phyloP scores from a whole-genome alignment of 2,888 invertebrate genomes.

The Bhutanitis thaidina region DNA sequence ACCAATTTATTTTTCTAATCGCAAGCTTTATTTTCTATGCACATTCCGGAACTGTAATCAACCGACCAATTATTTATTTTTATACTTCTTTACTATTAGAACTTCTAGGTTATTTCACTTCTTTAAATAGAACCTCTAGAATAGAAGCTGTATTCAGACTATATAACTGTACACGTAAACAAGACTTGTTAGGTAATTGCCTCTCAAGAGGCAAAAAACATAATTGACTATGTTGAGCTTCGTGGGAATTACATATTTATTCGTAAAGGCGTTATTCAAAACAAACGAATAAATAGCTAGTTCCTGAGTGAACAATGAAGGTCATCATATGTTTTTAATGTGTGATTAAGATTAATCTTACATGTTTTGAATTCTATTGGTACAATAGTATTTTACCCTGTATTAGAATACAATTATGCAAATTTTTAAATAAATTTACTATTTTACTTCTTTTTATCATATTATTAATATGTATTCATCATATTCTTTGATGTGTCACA shows the following conservation, averaged over 20 bases:
- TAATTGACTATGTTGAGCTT: neutral
- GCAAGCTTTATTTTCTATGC: neutral
- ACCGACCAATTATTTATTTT: constrained; percentile 32
- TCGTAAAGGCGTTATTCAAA: neutral
- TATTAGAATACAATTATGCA: too few species aligned
- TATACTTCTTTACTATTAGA: constrained; percentile 25
- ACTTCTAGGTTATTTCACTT: constrained; percentile 21
- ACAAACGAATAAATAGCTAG: neutral
- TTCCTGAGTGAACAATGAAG: neutral
- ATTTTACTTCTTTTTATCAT: too few species aligned
- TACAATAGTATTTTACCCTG: too few species aligned
- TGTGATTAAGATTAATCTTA: too few species aligned
- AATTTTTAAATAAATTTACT: too few species aligned
- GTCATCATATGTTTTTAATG: neutral
- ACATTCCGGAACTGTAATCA: constrained; percentile 16
- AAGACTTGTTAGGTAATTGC: neutral
- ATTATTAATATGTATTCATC: too few species aligned
- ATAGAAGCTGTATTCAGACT: constrained; percentile 16
- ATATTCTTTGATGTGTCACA: too few species aligned
- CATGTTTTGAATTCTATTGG: too few species aligned
- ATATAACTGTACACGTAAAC: constrained; percentile 1
- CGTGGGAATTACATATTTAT: constrained; percentile 9
- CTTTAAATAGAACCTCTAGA: constrained; percentile 15
- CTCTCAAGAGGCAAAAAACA: neutral
- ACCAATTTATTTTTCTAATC: neutral